Evolutionary conservation across 1,140 invertebrate genomes (phyloP).

Genomic region (Lanistes nyassanus): DNA sequence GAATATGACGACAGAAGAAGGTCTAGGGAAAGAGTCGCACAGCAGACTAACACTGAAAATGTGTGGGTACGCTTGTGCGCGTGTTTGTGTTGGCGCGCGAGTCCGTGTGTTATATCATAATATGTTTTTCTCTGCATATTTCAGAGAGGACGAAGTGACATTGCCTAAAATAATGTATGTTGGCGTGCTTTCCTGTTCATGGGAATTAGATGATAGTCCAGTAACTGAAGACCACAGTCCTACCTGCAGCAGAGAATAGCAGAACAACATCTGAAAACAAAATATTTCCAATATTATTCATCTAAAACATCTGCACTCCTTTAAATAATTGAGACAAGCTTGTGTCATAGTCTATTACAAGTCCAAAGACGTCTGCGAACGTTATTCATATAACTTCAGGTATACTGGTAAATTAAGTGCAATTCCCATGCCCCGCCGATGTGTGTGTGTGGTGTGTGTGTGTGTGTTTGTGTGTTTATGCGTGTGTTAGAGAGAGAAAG

Average conservation of each 20-base stretch:
- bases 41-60: neutral
- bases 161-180: slow-evolving; percentile 26
- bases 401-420: no score
- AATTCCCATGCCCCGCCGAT: no score
- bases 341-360: no score
- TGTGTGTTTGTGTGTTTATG: neutral
- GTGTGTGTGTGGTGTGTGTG: no score
- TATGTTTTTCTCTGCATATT: neutral
- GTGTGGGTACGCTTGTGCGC: neutral
- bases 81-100: slow-evolving; percentile 1
- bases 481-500: neutral
- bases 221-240: slow-evolving; percentile 21
- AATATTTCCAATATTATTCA: no score
- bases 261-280: neutral
- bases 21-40: neutral
- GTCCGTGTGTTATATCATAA: neutral
- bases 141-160: neutral
- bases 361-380: no score
- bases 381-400: no score
- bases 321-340: no score
- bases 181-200: slow-evolving; percentile 4
- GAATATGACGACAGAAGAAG: neutral
- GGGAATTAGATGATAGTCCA: slow-evolving; percentile 4
- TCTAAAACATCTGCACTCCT: no score
- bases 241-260: neutral